These are phyloP conservation scores for Aphelenchoides besseyi DNA, from an alignment of 1,140 invertebrate genomes.

Conservation along the genomic window DNA sequence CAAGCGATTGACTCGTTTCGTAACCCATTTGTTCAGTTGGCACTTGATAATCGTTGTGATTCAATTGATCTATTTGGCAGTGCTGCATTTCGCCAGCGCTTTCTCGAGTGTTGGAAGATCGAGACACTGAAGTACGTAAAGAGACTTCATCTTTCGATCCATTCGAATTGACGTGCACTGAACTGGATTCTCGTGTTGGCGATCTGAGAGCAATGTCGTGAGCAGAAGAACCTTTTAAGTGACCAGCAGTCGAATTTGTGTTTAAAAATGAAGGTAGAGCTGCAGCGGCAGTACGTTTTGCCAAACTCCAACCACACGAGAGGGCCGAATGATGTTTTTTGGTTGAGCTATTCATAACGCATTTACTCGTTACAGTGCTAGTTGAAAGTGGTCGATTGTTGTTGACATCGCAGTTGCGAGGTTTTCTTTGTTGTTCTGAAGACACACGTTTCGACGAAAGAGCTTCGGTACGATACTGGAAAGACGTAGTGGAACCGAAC, in stretches of 20 bases:
- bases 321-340: background rate
- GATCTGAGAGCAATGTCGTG: background rate
- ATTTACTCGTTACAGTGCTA: background rate
- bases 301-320: conserved; percentile 7
- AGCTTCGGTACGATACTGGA: background rate
- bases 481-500: background rate
- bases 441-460: background rate
- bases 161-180: background rate
- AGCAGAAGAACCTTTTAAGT: background rate
- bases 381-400: background rate
- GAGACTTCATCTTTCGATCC: background rate
- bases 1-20: background rate
- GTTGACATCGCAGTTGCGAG: background rate
- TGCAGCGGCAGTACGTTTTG: conserved; percentile 2
- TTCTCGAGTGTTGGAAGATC: background rate
- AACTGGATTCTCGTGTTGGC: background rate
- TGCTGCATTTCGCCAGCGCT: background rate
- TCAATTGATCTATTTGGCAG: background rate
- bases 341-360: background rate
- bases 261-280: background rate
- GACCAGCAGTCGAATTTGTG: background rate
- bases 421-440: background rate
- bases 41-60: background rate
- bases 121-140: background rate
- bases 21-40: background rate